Evolutionary conservation across 2,888 invertebrate genomes (phyloP), one percentile per base, ranked within the genome.

Genomic region (Acleris laterana): DNA sequence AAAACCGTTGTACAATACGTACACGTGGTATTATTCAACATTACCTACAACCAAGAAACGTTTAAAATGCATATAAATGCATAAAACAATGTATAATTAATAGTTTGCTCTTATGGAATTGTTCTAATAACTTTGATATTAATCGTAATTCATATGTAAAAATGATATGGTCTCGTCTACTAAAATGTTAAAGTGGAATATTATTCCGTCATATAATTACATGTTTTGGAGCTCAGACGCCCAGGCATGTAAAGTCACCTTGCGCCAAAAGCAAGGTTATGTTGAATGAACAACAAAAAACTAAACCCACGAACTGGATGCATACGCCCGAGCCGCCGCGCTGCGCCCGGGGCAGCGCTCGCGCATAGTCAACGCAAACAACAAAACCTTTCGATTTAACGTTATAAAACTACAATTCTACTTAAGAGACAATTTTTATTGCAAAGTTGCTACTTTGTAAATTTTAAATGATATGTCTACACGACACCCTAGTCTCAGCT

Each of bases 241-340:
- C 80, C 89, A 87, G 88, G 87, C 89, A 84, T 86, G 83, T 88
- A 88, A 90, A 91, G 92, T 92, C 92, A 93, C 92, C 92, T 93
- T 93, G 90, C 84, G 77, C 71, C 83, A 82, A 84, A 80, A 79
- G 80, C 90, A 92, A 92, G 92, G 92, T 91, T 88, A 89, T 77
- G 77, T 87, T 88, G 85, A 90, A 88, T 88, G 87, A 88, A 88
- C 82, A 90, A 90, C 84, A 90, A 89, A 90, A 90, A 90, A 87
- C 75, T 69, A 77, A 82, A 77, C 82, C 77, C 78, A 79, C 77
- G 74, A 83, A 79, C 78, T 80, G 79, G 85, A 83, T 81, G 86
- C 83, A 81, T 82, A 84, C 83, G 81, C 79, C 74, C 71, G 77
- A 78, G 74, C 72, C 72, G 77, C 71, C 49, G 22, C 57, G 46